Base-by-base conservation (phyloP, 2,888 invertebrate genomes). In the Mechanitis messenoides region DNA sequence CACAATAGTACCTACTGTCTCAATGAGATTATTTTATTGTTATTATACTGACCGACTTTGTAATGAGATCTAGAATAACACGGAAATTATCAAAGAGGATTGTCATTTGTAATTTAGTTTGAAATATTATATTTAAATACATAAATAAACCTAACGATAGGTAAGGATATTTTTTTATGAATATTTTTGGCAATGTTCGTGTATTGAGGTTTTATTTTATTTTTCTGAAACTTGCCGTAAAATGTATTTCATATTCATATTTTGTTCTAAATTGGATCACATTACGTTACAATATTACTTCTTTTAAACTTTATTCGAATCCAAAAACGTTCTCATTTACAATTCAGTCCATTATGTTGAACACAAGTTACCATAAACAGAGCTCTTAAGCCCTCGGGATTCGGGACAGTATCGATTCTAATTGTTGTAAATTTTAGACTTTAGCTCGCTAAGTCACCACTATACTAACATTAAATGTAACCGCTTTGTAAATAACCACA, bases 21-120 rank as follows among this genome's bases (percentile, higher is more conserved):
- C 73, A 79, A 80, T 78, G 80, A 76, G 75, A 74, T 76, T 73
- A 77, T 78, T 79, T 78, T 77, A 77, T 79, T 74, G 73, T 76
- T 74, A 70, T 72, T 72, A 54, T 47, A 33, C 58, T 58, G 53
- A 35, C 42, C 42, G 42, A 31, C 35, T 58, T 50, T 53, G 28
- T 42, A 56, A 45, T 45, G 46, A 46, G 45, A 50, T 31, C 50
- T 50, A 7, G 7, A 50, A 50, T 50, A 50, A 50, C 50, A 50
- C 28, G 31, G 50, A 50, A 31, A 31, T 50, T 11, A 50, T 31
- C 28, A 35, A 55, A 20, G 47, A 35, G 46, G 35, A 59, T 50
- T 9, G 31, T 50, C 3, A 31, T 7, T 31, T 50, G 28, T 50
- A 50, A 50, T 11, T 31, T 50, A 42, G 42, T 42, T 42, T 9